These are phyloP conservation scores for Anhinga rufa DNA, from an alignment of 2,113 vertebrate species.

Conservation along the genomic window DNA sequence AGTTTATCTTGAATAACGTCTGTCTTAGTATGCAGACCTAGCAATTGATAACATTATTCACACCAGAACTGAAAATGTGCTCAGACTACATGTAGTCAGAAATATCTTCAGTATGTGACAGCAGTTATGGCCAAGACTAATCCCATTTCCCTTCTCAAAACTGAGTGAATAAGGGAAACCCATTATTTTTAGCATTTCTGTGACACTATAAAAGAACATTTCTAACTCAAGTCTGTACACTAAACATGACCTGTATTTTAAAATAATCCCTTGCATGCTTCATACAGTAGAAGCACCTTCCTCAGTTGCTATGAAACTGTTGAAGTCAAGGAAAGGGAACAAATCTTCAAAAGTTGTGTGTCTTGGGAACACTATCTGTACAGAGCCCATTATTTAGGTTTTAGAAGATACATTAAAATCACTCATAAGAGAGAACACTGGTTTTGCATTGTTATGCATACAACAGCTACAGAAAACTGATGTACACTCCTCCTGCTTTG, in stretches of 20 bases:
- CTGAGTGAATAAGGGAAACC: neutral
- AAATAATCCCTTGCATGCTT: constrained; percentile 49
- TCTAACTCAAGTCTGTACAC: neutral
- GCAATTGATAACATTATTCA: neutral
- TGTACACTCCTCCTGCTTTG: neutral
- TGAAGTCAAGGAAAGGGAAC: neutral
- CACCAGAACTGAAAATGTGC: constrained; percentile 17
- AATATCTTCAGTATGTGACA: neutral
- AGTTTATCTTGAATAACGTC: neutral
- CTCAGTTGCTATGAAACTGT: neutral
- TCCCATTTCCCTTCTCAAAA: neutral
- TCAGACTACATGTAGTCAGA: constrained; percentile 15
- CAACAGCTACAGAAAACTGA: neutral
- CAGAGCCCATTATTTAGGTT: neutral
- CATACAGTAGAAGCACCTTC: neutral
- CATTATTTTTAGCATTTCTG: neutral
- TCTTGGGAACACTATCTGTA: neutral
- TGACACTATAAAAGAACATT: neutral
- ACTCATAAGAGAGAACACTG: neutral
- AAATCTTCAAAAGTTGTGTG: neutral
- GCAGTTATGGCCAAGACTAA: neutral
- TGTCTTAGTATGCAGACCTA: constrained; percentile 41
- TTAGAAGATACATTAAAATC: neutral
- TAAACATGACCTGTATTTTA: constrained; percentile 37
- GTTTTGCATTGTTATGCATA: neutral